phyloP scores from a whole-genome alignment of 1,140 invertebrate genomes.

The Zeugodacus cucurbitae region DNA sequence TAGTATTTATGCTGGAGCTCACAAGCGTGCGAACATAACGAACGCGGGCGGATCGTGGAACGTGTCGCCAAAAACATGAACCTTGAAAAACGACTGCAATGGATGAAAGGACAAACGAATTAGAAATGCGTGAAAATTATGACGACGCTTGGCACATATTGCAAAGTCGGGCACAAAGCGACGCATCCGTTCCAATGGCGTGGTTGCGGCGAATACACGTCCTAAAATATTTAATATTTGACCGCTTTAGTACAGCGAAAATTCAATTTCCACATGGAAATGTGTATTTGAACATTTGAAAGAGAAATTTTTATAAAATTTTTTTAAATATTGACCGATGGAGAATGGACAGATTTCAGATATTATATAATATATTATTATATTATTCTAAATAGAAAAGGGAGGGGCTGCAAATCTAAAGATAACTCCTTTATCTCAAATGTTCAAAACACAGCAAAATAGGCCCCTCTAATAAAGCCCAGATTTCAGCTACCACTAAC shows the following conservation, averaged over 20 bases:
- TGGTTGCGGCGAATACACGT: background rate
- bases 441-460: too few species aligned
- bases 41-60: background rate
- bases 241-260: background rate
- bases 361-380: too few species aligned
- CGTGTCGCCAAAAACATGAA: background rate
- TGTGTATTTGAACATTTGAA: too few species aligned
- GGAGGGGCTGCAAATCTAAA: too few species aligned
- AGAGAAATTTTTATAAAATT: too few species aligned
- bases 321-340: too few species aligned
- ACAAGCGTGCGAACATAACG: background rate
- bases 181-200: background rate
- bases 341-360: too few species aligned
- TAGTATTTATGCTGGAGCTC: background rate
- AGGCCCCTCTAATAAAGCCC: too few species aligned
- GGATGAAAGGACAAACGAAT: background rate
- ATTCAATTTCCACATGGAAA: too few species aligned
- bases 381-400: too few species aligned
- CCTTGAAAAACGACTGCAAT: background rate
- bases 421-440: too few species aligned
- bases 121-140: slow-evolving; percentile 14
- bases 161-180: background rate
- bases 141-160: background rate
- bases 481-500: too few species aligned
- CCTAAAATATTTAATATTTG: background rate